These are phyloP conservation scores for Sinocyclocheilus rhinocerous DNA, from an alignment of 2,113 vertebrate species.

Conservation along the genomic window DNA sequence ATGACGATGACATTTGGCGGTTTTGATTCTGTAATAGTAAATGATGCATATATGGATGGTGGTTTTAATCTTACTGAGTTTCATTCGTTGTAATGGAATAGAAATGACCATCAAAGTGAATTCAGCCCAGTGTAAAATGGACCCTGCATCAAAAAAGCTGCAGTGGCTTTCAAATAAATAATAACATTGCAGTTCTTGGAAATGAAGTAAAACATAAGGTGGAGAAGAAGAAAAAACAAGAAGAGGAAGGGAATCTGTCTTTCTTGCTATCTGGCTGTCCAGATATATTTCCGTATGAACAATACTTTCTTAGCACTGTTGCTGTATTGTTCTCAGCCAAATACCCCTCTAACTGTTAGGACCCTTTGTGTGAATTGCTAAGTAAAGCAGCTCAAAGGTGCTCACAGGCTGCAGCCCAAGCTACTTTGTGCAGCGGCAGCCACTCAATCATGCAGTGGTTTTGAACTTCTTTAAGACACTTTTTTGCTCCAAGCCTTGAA, in stretches of 20 bases:
- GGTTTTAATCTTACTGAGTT: slow-evolving; percentile 55
- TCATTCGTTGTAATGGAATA: slow-evolving; percentile 49
- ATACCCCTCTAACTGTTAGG: slow-evolving; percentile 10
- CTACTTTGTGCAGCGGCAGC: slow-evolving; percentile 67
- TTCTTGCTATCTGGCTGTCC: not conserved
- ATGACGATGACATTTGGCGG: slow-evolving; percentile 22
- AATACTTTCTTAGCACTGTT: slow-evolving; percentile 1
- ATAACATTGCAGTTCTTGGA: slow-evolving; percentile 37
- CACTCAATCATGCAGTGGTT: slow-evolving; percentile 66
- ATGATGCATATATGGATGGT: slow-evolving; percentile 54
- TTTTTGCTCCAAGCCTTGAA: slow-evolving; percentile 68
- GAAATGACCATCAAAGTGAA: slow-evolving; percentile 55
- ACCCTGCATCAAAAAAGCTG: slow-evolving; percentile 34
- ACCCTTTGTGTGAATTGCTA: slow-evolving; percentile 43
- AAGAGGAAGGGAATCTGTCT: not conserved
- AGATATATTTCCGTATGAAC: not conserved
- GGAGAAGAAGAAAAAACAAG: not conserved
- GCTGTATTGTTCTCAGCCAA: not conserved
- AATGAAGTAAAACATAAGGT: slow-evolving; percentile 20
- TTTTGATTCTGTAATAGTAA: slow-evolving; percentile 53
- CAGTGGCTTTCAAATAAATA: slow-evolving; percentile 19
- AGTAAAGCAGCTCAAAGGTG: slow-evolving; percentile 58
- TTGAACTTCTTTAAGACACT: slow-evolving; percentile 68
- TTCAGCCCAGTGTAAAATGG: slow-evolving; percentile 34
- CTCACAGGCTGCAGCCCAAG: slow-evolving; percentile 51